Conservation (phyloP, 2,797 vertebrate genomes). For the Cetoscarus ocellatus region DNA sequence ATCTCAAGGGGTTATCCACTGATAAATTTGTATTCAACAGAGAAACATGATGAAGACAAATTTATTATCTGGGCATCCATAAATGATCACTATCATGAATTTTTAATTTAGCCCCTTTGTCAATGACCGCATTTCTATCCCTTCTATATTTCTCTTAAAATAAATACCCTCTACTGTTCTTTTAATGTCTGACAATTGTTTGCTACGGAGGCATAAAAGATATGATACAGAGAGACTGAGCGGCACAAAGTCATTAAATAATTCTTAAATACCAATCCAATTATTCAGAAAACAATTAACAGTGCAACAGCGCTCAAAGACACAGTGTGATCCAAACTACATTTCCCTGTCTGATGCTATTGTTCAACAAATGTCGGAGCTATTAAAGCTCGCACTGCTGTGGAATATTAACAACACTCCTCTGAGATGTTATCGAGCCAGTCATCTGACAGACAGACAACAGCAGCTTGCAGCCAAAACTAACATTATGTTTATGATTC, state of each 20-base stretch:
- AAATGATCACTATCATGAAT: no score
- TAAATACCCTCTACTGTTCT: no score
- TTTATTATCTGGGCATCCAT: no score
- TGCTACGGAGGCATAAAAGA: no score
- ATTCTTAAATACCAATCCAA: constrained; percentile 42
- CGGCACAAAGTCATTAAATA: constrained; percentile 29
- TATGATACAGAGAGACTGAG: constrained; percentile 14
- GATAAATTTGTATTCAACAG: no score
- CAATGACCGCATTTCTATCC: no score
- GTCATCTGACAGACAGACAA: constrained; percentile 46
- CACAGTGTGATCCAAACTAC: constrained; percentile 46
- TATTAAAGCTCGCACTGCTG: constrained; percentile 55
- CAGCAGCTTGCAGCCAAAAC: constrained; percentile 49
- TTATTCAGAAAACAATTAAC: constrained; percentile 50
- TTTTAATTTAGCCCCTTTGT: no score
- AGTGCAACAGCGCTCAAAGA: constrained; percentile 44
- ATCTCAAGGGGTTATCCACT: no score
- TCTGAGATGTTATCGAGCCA: constrained; percentile 58
- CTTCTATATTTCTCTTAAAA: no score
- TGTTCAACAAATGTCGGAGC: constrained; percentile 54
- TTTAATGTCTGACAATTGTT: no score
- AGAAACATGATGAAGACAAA: no score
- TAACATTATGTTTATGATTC: constrained; percentile 43
- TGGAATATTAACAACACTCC: constrained; percentile 57
- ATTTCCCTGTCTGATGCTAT: constrained; percentile 51